These are phyloP conservation scores for Tromatobia lineatoria DNA, from an alignment of 2,888 invertebrate species.

Conservation along the genomic window DNA sequence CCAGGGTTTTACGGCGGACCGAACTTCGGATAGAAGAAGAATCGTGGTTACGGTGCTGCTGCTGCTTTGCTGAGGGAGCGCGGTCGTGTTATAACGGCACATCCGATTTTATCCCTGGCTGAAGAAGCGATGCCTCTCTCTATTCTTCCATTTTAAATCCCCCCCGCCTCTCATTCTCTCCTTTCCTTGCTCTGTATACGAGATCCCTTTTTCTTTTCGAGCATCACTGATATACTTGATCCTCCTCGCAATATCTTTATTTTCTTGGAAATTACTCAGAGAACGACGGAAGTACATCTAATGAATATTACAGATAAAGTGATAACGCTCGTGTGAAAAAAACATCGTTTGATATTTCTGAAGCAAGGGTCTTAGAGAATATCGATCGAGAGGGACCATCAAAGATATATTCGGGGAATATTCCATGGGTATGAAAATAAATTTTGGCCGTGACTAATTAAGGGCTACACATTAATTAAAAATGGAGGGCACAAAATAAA, in stretches of 20 bases:
- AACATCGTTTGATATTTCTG: neutral
- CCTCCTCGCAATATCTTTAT: slow-evolving; percentile 2
- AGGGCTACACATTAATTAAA: too few species aligned
- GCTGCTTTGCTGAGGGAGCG: slow-evolving; percentile 10
- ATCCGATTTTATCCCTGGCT: slow-evolving; percentile 51
- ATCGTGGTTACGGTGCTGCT: slow-evolving; percentile 25
- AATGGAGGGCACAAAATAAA: too few species aligned
- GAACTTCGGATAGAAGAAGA: slow-evolving; percentile 61
- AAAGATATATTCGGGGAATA: neutral
- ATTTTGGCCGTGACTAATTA: neutral
- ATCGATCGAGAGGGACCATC: neutral
- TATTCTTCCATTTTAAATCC: slow-evolving; percentile 36
- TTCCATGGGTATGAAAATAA: neutral
- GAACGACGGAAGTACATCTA: neutral
- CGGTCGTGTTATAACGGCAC: slow-evolving; percentile 62
- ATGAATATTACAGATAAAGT: neutral
- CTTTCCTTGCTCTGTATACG: neutral
- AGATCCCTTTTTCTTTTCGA: neutral
- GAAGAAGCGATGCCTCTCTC: slow-evolving; percentile 32
- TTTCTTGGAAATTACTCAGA: slow-evolving; percentile 4
- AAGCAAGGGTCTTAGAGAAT: neutral
- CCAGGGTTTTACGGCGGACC: slow-evolving; percentile 63
- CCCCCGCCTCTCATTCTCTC: slow-evolving; percentile 2
- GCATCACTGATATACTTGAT: neutral
- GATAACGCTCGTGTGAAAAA: neutral